phyloP scores from a whole-genome alignment of 2,888 invertebrate species.

The Nemurella pictetii region DNA sequence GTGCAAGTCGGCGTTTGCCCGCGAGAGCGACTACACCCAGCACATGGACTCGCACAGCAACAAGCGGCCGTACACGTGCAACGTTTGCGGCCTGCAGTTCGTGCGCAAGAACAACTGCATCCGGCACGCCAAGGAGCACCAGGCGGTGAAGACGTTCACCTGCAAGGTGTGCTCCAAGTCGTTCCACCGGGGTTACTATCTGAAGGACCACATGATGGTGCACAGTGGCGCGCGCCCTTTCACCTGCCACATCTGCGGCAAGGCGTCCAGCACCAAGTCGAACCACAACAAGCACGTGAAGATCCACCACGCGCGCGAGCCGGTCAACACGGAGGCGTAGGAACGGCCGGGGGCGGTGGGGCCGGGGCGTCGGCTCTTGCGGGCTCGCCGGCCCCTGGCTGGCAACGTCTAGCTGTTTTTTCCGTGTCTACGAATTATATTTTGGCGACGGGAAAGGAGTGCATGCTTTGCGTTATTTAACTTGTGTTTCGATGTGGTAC shows the following conservation, averaged over 20 bases:
- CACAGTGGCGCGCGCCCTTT: conserved; percentile 83
- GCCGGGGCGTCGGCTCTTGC: too few relatives aligned
- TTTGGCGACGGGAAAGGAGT: not conserved
- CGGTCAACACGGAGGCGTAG: conserved; percentile 80
- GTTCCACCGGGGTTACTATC: conserved; percentile 84
- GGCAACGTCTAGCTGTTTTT: not conserved
- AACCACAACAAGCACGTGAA: conserved; percentile 89
- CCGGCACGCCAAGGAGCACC: conserved; percentile 83
- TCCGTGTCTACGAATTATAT: not conserved
- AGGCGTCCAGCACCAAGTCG: conserved; percentile 85
- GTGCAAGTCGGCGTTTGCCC: conserved; percentile 83
- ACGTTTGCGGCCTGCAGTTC: conserved; percentile 87
- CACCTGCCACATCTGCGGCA: conserved; percentile 85
- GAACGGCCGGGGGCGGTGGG: too few relatives aligned
- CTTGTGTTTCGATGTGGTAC: too few relatives aligned
- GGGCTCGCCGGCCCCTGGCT: not conserved
- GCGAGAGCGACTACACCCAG: conserved; percentile 76
- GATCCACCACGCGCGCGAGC: conserved; percentile 87
- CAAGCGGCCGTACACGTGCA: conserved; percentile 83
- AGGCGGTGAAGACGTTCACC: conserved; percentile 74
- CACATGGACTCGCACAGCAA: conserved; percentile 87
- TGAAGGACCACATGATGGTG: conserved; percentile 84
- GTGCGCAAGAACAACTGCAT: conserved; percentile 87
- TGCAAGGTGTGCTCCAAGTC: conserved; percentile 80
- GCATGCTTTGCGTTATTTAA: too few relatives aligned